phyloP scores from a whole-genome alignment of 2,888 invertebrate genomes.

The Spilarctia lutea region DNA sequence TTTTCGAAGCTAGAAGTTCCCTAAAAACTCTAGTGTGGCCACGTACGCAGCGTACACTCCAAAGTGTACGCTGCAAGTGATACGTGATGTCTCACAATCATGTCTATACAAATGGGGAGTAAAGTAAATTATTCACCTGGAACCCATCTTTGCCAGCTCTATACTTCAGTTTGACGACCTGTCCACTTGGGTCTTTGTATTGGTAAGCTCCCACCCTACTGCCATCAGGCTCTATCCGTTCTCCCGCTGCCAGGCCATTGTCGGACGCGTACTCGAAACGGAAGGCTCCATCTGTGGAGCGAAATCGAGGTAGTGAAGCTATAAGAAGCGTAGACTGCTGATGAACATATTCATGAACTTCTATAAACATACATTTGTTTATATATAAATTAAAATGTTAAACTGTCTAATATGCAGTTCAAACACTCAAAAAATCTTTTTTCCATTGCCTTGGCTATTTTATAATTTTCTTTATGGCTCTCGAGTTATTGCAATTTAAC shows the following conservation, averaged over 20 bases:
- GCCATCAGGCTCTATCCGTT: slow-evolving; percentile 89
- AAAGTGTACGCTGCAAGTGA: background rate
- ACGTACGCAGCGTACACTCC: too few relatives aligned
- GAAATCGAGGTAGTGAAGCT: too few relatives aligned
- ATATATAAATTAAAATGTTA: too few relatives aligned
- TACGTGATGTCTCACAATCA: background rate
- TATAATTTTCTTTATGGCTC: too few relatives aligned
- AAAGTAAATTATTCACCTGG: slow-evolving; percentile 61
- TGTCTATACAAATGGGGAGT: background rate
- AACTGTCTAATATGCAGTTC: too few relatives aligned
- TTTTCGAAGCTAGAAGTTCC: background rate
- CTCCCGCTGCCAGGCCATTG: slow-evolving; percentile 89
- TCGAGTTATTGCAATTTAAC: too few relatives aligned
- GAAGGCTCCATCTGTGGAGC: slow-evolving; percentile 86
- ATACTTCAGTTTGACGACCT: slow-evolving; percentile 88
- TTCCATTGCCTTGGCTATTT: too few relatives aligned
- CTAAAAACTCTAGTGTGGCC: background rate
- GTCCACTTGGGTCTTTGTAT: slow-evolving; percentile 89
- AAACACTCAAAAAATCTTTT: too few relatives aligned
- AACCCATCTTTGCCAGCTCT: slow-evolving; percentile 84
- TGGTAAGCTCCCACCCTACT: slow-evolving; percentile 88
- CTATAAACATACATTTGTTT: too few relatives aligned
- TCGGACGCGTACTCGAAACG: slow-evolving; percentile 90
- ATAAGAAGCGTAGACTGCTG: too few relatives aligned
- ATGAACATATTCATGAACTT: too few relatives aligned